Evolutionary conservation across 2,888 invertebrate genomes (phyloP).

Genomic region (Orthosia incerta): DNA sequence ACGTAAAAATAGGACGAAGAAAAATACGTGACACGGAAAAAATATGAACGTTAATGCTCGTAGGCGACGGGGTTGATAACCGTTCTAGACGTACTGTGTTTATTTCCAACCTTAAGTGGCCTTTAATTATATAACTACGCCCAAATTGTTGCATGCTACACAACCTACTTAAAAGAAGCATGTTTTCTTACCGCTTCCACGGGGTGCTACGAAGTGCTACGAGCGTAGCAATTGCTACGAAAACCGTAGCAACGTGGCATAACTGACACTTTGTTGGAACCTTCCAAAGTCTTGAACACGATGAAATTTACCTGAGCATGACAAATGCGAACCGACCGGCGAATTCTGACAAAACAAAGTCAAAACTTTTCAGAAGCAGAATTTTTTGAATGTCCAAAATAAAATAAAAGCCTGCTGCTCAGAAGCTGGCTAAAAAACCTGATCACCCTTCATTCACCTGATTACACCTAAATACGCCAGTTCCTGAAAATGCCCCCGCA

Average conservation of each 20-base stretch:
- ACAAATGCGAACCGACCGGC: background rate
- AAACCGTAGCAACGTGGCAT: background rate
- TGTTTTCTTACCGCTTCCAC: background rate
- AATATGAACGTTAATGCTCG: background rate
- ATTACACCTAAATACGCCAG: too few relatives aligned
- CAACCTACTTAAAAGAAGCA: background rate
- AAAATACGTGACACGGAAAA: slow-evolving; percentile 7
- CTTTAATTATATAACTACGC: background rate
- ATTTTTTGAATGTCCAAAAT: too few relatives aligned
- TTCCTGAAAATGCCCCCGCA: too few relatives aligned
- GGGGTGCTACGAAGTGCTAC: background rate
- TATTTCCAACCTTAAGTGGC: slow-evolving; percentile 5
- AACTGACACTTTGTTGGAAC: background rate
- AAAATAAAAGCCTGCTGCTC: too few relatives aligned
- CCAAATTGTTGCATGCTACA: background rate
- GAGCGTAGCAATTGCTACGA: slow-evolving; percentile 5
- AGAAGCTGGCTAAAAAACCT: too few relatives aligned
- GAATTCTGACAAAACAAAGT: background rate
- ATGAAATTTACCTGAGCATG: background rate
- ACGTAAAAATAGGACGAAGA: background rate
- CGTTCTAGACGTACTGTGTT: background rate
- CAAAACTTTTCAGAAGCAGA: too few relatives aligned
- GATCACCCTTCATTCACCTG: too few relatives aligned
- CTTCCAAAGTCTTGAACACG: background rate
- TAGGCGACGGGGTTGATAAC: background rate